A percentile compares a stretch with the other conserved stretches of the same genome.
Evolutionary conservation across 1,140 invertebrate species (phyloP).

Genomic region (Diorhabda carinulata): DNA sequence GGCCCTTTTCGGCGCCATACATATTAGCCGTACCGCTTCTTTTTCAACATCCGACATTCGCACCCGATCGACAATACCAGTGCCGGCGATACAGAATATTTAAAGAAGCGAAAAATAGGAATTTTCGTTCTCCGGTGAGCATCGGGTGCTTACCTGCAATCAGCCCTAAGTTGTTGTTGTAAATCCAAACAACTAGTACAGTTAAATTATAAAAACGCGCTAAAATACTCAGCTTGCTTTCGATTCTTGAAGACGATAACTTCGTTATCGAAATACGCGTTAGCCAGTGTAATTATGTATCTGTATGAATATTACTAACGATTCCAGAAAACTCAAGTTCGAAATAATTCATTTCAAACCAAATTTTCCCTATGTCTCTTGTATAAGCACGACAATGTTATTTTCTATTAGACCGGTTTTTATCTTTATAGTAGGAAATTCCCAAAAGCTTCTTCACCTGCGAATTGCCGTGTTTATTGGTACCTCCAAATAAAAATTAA

Average conservation of each 20-base stretch:
- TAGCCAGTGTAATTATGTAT: background rate
- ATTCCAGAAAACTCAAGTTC: background rate
- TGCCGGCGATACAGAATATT: background rate
- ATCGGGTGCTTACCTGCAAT: no score
- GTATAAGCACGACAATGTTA: background rate
- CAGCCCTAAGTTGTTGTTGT: background rate
- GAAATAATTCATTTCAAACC: background rate
- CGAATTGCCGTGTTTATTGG: background rate
- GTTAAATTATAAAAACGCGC: background rate
- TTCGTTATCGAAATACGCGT: background rate
- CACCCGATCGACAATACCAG: constrained; percentile 13
- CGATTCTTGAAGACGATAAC: background rate
- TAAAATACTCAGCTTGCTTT: background rate
- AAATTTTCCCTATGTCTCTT: background rate
- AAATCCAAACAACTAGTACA: background rate
- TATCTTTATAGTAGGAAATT: constrained; percentile 13
- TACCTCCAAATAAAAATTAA: background rate
- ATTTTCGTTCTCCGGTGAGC: no score
- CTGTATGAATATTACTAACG: background rate
- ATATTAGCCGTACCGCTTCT: constrained; percentile 16
- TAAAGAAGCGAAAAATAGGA: no score
- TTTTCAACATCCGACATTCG: constrained; percentile 17
- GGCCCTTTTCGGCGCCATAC: constrained; percentile 21
- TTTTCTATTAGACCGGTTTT: constrained; percentile 9
- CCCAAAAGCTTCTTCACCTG: background rate